Conservation (phyloP, 2,888 invertebrate genomes). For the Belgica antarctica region DNA sequence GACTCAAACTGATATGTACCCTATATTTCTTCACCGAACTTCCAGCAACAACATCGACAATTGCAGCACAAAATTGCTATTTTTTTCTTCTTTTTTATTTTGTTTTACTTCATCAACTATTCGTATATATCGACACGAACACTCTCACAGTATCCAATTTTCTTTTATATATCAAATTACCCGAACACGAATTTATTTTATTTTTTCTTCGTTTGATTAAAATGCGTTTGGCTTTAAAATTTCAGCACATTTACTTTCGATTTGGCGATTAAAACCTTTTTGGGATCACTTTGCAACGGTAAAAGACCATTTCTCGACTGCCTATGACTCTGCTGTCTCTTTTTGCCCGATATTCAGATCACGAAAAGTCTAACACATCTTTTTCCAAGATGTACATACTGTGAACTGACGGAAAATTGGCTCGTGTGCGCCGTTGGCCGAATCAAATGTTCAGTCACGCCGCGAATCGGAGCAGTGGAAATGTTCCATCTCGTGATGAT, state of each 20-base stretch:
- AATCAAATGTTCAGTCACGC: no score
- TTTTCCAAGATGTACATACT: slow-evolving; percentile 35
- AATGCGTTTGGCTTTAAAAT: slow-evolving; percentile 30
- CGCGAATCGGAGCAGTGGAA: no score
- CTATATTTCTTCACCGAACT: slow-evolving; percentile 26
- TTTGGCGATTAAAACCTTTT: slow-evolving; percentile 34
- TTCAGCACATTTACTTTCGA: slow-evolving; percentile 23
- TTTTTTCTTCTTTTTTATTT: not conserved
- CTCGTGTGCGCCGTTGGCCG: no score
- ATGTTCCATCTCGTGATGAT: no score
- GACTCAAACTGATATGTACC: slow-evolving; percentile 41
- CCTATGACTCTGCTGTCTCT: slow-evolving; percentile 8
- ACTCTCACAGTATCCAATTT: slow-evolving; percentile 34
- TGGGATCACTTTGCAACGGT: slow-evolving; percentile 38
- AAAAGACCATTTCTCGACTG: slow-evolving; percentile 6
- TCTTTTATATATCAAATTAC: slow-evolving; percentile 30
- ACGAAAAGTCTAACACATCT: slow-evolving; percentile 43
- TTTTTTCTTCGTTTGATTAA: slow-evolving; percentile 21
- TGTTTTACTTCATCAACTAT: slow-evolving; percentile 28
- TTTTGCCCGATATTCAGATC: slow-evolving; percentile 40
- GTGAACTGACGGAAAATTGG: slow-evolving; percentile 37
- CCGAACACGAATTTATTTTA: slow-evolving; percentile 33
- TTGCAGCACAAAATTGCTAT: slow-evolving; percentile 39
- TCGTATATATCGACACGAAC: slow-evolving; percentile 18
- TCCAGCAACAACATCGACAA: slow-evolving; percentile 36